Evolutionary conservation across 2,797 vertebrate genomes (phyloP).

Genomic region (Dermochelys coriacea): DNA sequence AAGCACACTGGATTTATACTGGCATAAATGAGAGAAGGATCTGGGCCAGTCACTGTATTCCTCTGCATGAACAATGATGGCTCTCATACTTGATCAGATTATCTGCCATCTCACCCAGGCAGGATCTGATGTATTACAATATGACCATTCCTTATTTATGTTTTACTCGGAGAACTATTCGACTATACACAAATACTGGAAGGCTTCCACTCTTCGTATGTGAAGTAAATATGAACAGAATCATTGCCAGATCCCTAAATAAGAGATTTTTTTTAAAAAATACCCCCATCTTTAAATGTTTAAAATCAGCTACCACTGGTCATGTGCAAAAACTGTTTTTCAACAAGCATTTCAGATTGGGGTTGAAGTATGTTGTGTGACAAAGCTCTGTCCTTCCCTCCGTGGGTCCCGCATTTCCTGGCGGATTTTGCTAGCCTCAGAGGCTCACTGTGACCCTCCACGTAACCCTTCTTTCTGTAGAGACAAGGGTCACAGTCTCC

Average conservation of each 20-base stretch:
- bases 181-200: neutral
- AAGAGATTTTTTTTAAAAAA: neutral
- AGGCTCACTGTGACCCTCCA: no score
- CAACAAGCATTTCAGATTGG: neutral
- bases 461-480: no score
- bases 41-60: neutral
- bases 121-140: neutral
- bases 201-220: accelerated
- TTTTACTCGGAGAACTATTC: neutral
- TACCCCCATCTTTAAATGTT: neutral
- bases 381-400: no score
- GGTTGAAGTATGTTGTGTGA: neutral
- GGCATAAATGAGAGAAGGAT: neutral
- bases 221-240: neutral
- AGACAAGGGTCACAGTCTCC: no score
- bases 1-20: neutral
- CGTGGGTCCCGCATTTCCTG: no score
- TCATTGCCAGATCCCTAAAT: neutral
- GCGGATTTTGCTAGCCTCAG: no score
- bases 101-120: neutral
- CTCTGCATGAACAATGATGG: accelerated
- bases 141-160: neutral
- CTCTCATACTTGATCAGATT: neutral
- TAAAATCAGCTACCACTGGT: neutral
- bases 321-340: neutral